Evolutionary conservation across 2,113 vertebrate genomes (phyloP), one percentile per base, ranked within the genome.

Genomic region (Alligator sinensis): DNA sequence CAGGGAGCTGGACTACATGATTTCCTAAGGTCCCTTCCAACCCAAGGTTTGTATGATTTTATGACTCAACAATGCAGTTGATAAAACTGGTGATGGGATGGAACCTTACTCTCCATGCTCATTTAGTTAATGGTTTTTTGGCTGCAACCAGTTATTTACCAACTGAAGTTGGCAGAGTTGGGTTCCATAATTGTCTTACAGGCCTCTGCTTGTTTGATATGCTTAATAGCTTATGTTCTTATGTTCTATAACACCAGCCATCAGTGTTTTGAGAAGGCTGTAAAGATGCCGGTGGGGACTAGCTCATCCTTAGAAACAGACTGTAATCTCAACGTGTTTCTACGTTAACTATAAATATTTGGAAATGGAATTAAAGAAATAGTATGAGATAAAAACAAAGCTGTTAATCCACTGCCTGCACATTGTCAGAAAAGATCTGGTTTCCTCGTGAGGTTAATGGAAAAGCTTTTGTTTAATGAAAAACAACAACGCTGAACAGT

Each of bases 241-340:
- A 47, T 54, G 59, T 83, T 86, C 68, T 85, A 58, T 87, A 81
- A 84, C 82, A 88, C 4, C 0, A 0, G 75, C 3, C 22, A 78
- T 54, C 8, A 14, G 62, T 79, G 19, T 66, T 94, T 91, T 80
- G 66, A 96, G 80, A 34, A 72, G 78, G 14, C 68, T 80, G 27
- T 86, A 94, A 94, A 91, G 78, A 59, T 96, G 80, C 30, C 70
- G 85, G 83, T 82, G 76, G 82, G 86, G 81, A 92, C 61, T 11
- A 87, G 59, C 79, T 82, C 81, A 87, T 78, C 89, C 88, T 89
- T 94, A 76, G 94, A 94, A 96, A 94, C 81, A 72, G 75, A 88
- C 5, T 89, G 76, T 6, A 76, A 94, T 92, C 90, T 95, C 94
- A 84, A 82, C 4, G 3, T 74, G 61, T 79, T 95, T 95, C 90